Base-by-base conservation (phyloP, 2,888 invertebrate genomes). In the Limnephilus auricula region DNA sequence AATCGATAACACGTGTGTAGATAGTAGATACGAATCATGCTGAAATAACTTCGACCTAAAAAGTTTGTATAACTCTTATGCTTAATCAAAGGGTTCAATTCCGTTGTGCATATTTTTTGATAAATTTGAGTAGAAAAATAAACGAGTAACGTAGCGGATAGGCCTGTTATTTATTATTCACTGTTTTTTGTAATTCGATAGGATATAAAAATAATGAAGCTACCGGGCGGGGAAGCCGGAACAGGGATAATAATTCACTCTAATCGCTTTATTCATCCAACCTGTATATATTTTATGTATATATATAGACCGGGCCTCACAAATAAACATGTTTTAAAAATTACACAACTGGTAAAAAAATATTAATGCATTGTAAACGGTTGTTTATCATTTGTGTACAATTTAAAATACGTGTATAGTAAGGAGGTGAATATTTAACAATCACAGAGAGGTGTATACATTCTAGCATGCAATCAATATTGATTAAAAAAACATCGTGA, bases 181-280 rank as follows among this genome's bases (percentile, higher is more conserved):
- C 32, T 32, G 80, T 50, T 30, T n/a, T 65, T 87, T 13, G 32
- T 50, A 30, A 65, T 65, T 50, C 31, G 31, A 65, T 87, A 87
- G 87, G 31, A 65, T 31, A 65, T 32, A 32, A 87, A 87, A 87
- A 87, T 65, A 30, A 65, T 65, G 65, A 65, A 87, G 34, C 9
- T 6, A 25, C 87, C 15, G 65, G 18, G 32, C 10, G n/a, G n/a
- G n/a, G 34, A 34, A 34, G n/a, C 87, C 32, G 87, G 87, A 87
- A 50, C 30, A 87, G 25, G 87, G 31, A 31, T 87, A 30, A 87
- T 87, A 87, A 32, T 87, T 87, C 87, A 87, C 65, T 34, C 9
- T 87, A 78, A 87, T 87, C 65, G 65, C 31, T 65, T 45, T 87
- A 87, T 84, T 84, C 40, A 84, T 32, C 13, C 80, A 15, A 31